A percentile compares a stretch with the other conserved stretches of the same genome.
These are phyloP conservation scores for Drosophila tani DNA, from an alignment of 1,140 invertebrate genomes.

Conservation along the genomic window DNA sequence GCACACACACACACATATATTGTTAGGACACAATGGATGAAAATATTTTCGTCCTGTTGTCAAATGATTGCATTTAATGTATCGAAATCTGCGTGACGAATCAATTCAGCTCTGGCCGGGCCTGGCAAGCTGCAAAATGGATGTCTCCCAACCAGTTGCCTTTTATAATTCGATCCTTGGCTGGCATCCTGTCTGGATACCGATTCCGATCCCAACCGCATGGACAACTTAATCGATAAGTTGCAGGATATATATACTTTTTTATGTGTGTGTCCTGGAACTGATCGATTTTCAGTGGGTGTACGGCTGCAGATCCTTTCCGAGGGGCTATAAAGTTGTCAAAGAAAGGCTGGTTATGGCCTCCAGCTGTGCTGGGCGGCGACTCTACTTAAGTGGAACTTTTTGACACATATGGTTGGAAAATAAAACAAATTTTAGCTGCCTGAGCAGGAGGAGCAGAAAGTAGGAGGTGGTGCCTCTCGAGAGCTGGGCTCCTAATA, in stretches of 20 bases:
- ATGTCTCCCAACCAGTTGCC: constrained; percentile 62
- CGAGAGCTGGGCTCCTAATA: constrained; percentile 7
- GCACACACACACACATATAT: constrained; percentile 36
- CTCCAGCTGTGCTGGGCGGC: constrained; percentile 34
- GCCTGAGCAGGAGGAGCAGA: constrained; percentile 2
- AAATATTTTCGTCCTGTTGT: constrained; percentile 85
- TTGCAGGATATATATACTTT: constrained; percentile 12
- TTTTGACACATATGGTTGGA: constrained; percentile 37
- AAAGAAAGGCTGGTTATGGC: constrained; percentile 17
- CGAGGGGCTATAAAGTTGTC: constrained; percentile 34
- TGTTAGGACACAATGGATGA: constrained; percentile 83
- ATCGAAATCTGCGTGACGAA: constrained; percentile 84
- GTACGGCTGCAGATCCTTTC: constrained; percentile 13
- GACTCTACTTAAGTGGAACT: constrained; percentile 40
- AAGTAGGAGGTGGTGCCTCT: constrained; percentile 20
- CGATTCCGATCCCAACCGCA: constrained; percentile 53
- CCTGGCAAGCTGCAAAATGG: constrained; percentile 53
- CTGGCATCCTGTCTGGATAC: constrained; percentile 57
- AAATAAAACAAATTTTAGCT: constrained; percentile 31
- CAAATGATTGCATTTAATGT: constrained; percentile 85
- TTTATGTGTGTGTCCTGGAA: constrained; percentile 31
- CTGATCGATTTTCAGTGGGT: constrained; percentile 51
- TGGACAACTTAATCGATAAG: constrained; percentile 58
- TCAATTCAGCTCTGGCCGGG: constrained; percentile 57
- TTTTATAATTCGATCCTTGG: constrained; percentile 71